Conservation (phyloP, 1,140 invertebrate species). For the Aphidius gifuensis region DNA sequence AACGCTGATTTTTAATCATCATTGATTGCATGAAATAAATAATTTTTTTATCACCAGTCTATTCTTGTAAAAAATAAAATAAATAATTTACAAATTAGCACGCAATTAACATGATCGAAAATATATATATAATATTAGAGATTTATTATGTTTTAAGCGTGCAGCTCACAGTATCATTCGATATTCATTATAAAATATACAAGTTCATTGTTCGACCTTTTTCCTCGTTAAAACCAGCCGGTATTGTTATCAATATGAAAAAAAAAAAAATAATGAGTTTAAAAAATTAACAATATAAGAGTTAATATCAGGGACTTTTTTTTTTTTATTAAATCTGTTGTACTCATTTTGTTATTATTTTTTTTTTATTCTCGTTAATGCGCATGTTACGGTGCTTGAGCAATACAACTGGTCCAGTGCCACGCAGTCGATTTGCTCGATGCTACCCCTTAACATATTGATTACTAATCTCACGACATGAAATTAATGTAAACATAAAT, state of each 20-base stretch:
- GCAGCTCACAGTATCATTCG: slow-evolving; percentile 16
- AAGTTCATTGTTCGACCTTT: slow-evolving; percentile 24
- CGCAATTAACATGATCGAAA: slow-evolving; percentile 11
- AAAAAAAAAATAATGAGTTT: background rate
- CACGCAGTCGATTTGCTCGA: background rate
- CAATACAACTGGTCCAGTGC: too few relatives aligned
- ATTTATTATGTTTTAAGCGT: slow-evolving; percentile 19
- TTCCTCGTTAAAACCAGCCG: slow-evolving; percentile 10
- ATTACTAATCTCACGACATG: slow-evolving; percentile 20
- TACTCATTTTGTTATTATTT: too few relatives aligned
- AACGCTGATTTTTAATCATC: too few relatives aligned
- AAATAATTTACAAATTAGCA: slow-evolving; percentile 3
- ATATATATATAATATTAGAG: slow-evolving; percentile 11
- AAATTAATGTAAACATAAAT: slow-evolving; percentile 21
- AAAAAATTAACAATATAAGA: too few relatives aligned
- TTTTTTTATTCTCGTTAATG: too few relatives aligned
- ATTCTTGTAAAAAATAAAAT: too few relatives aligned
- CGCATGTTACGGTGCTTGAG: too few relatives aligned
- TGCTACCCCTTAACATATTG: background rate
- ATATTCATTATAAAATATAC: slow-evolving; percentile 22
- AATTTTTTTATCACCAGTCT: too few relatives aligned
- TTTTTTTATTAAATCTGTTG: too few relatives aligned
- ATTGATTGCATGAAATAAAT: too few relatives aligned
- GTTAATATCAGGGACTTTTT: too few relatives aligned
- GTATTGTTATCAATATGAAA: background rate